Evolutionary conservation across 2,888 invertebrate genomes (phyloP).

Genomic region (Salticus scenicus): DNA sequence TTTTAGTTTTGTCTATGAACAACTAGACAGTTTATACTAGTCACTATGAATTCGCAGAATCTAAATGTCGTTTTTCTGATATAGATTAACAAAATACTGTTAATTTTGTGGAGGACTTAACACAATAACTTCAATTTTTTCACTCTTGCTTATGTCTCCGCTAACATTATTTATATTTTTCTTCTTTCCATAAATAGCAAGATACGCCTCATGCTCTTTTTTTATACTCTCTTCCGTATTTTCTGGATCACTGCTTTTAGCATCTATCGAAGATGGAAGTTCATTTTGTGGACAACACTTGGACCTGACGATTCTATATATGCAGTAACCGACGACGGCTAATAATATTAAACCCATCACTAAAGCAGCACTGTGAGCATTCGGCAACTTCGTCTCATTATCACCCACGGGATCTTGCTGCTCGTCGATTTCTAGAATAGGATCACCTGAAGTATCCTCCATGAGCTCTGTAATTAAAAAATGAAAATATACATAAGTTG

Average conservation of each 20-base stretch:
- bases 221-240: slow-evolving; percentile 31
- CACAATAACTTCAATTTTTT: no score
- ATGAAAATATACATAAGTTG: no score
- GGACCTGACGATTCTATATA: slow-evolving; percentile 30
- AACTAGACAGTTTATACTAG: no score
- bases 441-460: slow-evolving; percentile 13
- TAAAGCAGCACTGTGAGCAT: slow-evolving; percentile 52
- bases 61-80: no score
- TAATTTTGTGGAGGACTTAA: no score
- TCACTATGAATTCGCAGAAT: no score
- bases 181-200: slow-evolving; percentile 48
- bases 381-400: slow-evolving; percentile 33
- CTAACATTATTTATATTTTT: not conserved
- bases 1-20: no score
- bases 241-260: not conserved
- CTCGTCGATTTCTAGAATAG: slow-evolving; percentile 13
- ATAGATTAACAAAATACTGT: no score
- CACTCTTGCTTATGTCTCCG: not conserved
- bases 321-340: slow-evolving; percentile 27
- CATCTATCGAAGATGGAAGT: not conserved
- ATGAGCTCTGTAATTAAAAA: not conserved
- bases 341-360: slow-evolving; percentile 52
- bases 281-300: slow-evolving; percentile 30
- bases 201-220: slow-evolving; percentile 38
- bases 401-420: slow-evolving; percentile 1